These are phyloP conservation scores for Callyntrura guangdongensis DNA, from an alignment of 2,888 invertebrate species.

Conservation along the genomic window DNA sequence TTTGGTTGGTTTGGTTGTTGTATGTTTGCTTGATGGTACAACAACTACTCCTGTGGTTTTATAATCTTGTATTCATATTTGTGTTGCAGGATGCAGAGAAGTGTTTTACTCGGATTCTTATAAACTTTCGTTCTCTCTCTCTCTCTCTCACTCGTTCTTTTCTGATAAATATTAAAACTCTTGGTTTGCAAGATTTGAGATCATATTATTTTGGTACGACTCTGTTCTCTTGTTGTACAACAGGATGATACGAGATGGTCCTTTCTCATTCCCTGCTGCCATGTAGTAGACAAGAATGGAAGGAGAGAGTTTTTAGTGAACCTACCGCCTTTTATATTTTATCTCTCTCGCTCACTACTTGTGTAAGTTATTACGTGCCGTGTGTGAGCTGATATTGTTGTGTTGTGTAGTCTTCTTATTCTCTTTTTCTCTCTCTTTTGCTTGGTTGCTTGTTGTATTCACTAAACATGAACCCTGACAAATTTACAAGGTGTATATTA, in stretches of 20 bases:
- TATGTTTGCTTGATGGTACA: conserved; percentile 68
- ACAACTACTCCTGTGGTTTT: conserved; percentile 74
- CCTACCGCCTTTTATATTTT: conserved; percentile 68
- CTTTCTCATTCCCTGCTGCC: conserved; percentile 4
- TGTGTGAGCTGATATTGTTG: conserved; percentile 70
- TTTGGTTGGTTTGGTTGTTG: conserved; percentile 35
- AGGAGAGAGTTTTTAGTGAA: conserved; percentile 57
- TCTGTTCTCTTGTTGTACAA: conserved; percentile 48
- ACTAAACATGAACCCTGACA: conserved; percentile 79
- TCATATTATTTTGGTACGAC: conserved; percentile 68
- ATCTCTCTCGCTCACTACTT: conserved; percentile 51
- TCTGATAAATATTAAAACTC: conserved; percentile 73
- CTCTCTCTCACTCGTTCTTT: conserved; percentile 47
- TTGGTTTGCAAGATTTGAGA: conserved; percentile 75
- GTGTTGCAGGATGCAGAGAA: conserved; percentile 74
- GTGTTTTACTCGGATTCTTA: conserved; percentile 75
- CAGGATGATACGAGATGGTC: conserved; percentile 63
- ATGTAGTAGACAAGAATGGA: conserved; percentile 5
- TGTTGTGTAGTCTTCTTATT: conserved; percentile 41
- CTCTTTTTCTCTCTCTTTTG: conserved; percentile 26
- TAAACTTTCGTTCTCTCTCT: conserved; percentile 68
- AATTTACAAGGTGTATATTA: conserved; percentile 80
- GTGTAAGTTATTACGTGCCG: conserved; percentile 77
- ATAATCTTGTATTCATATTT: conserved; percentile 78
- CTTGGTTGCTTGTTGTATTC: conserved; percentile 67